phyloP scores from a whole-genome alignment of 2,888 invertebrate genomes.

The Helobdella robusta region DNA sequence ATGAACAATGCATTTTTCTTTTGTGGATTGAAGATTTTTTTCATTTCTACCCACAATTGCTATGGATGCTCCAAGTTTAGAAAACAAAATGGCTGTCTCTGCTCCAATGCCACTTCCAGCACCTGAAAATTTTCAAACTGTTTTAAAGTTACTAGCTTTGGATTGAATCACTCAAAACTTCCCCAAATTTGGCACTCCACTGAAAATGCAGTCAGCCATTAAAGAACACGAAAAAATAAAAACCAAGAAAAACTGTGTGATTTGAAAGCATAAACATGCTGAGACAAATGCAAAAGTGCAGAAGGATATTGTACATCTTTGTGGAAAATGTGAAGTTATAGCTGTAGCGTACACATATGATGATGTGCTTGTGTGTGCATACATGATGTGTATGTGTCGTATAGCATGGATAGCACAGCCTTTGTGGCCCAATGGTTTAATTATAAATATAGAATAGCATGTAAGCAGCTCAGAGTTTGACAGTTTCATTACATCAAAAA shows the following conservation, averaged over 20 bases:
- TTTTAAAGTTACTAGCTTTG: background rate
- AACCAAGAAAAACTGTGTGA: background rate
- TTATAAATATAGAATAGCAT: no score
- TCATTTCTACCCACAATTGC: constrained; percentile 46
- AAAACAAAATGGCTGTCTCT: constrained; percentile 45
- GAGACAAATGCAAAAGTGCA: no score
- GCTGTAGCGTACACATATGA: no score
- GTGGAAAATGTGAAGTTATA: no score
- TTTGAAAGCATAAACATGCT: background rate
- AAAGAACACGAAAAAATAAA: background rate
- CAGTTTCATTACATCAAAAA: no score
- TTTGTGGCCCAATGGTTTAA: no score
- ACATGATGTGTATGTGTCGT: no score
- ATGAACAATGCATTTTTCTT: constrained; percentile 38
- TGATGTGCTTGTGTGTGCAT: no score
- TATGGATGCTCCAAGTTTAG: constrained; percentile 43
- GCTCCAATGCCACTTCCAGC: constrained; percentile 49
- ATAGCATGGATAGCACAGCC: no score
- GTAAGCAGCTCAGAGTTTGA: no score
- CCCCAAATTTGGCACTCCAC: background rate
- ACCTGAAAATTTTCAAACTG: constrained; percentile 37
- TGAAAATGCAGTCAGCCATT: background rate
- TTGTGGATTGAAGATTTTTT: constrained; percentile 40
- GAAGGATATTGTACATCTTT: no score
- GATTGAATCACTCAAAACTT: background rate